Evolutionary conservation across 2,888 invertebrate species (phyloP).

Genomic region (Diplolepis rosae): DNA sequence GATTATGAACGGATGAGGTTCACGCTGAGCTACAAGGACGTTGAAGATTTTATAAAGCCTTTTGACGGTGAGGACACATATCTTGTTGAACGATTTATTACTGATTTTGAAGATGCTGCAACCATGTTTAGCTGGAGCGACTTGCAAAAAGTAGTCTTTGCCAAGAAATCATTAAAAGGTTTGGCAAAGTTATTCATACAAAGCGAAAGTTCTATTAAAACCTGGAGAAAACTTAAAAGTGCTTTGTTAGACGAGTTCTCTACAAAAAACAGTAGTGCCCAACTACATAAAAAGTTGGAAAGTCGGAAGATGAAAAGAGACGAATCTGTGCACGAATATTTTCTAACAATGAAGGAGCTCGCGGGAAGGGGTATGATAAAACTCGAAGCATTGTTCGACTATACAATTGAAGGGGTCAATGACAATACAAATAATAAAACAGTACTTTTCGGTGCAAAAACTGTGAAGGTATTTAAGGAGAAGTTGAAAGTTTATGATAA

Average conservation of each 20-base stretch:
- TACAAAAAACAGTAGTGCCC: slow-evolving; percentile 6
- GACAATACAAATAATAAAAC: slow-evolving; percentile 10
- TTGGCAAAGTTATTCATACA: slow-evolving; percentile 29
- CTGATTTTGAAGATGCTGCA: slow-evolving; percentile 36
- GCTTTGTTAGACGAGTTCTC: slow-evolving; percentile 33
- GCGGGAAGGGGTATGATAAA: background rate
- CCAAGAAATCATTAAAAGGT: slow-evolving; percentile 32
- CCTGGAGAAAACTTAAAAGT: slow-evolving; percentile 14
- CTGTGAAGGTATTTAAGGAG: slow-evolving; percentile 20
- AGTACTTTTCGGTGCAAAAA: slow-evolving; percentile 9
- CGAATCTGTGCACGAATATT: slow-evolving; percentile 32
- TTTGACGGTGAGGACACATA: slow-evolving; percentile 33
- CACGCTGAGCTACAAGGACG: background rate
- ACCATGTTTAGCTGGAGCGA: slow-evolving; percentile 34
- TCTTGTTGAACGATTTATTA: slow-evolving; percentile 30
- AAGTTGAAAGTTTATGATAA: slow-evolving; percentile 28
- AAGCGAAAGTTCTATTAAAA: slow-evolving; percentile 28
- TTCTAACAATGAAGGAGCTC: slow-evolving; percentile 20
- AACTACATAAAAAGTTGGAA: background rate
- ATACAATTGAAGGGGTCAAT: slow-evolving; percentile 1
- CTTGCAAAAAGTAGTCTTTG: slow-evolving; percentile 35
- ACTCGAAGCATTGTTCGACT: slow-evolving; percentile 14
- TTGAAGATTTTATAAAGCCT: slow-evolving; percentile 12
- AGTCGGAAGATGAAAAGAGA: slow-evolving; percentile 16
- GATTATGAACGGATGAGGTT: background rate